phyloP scores from a whole-genome alignment of 2,797 vertebrate species.

The Typhlichthys subterraneus region DNA sequence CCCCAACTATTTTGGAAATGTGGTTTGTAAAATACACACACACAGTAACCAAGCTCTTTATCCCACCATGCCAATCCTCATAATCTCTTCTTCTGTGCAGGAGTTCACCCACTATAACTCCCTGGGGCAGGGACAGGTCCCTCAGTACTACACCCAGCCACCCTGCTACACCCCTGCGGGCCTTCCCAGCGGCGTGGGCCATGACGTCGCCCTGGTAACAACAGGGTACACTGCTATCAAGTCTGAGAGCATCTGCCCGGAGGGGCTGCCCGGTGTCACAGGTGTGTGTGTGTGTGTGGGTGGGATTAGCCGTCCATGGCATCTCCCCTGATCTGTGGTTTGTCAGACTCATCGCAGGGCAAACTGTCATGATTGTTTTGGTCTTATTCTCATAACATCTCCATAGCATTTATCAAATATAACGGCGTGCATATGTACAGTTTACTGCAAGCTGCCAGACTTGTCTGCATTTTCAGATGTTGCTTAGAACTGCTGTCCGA shows the following conservation, averaged over 20 bases:
- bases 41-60: background rate
- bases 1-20: no score
- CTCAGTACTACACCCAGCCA: constrained; percentile 87
- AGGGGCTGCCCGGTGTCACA: constrained; percentile 79
- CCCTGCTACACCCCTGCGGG: constrained; percentile 85
- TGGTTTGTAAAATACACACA: background rate
- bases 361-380: no score
- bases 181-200: constrained; percentile 77
- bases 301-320: background rate
- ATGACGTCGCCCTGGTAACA: constrained; percentile 62
- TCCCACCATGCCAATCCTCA: background rate
- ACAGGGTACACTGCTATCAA: constrained; percentile 78
- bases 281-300: constrained; percentile 67
- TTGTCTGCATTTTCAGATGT: no score
- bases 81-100: constrained; percentile 58
- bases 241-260: constrained; percentile 70
- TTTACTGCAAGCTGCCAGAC: no score
- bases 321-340: background rate
- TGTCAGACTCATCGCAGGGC: no score
- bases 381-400: no score
- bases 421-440: no score
- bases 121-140: constrained; percentile 91
- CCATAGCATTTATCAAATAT: no score
- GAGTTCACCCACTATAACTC: constrained; percentile 91
- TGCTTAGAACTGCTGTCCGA: no score